These are phyloP conservation scores for Chydorus sphaericus DNA, from an alignment of 2,888 invertebrate genomes.

Conservation along the genomic window DNA sequence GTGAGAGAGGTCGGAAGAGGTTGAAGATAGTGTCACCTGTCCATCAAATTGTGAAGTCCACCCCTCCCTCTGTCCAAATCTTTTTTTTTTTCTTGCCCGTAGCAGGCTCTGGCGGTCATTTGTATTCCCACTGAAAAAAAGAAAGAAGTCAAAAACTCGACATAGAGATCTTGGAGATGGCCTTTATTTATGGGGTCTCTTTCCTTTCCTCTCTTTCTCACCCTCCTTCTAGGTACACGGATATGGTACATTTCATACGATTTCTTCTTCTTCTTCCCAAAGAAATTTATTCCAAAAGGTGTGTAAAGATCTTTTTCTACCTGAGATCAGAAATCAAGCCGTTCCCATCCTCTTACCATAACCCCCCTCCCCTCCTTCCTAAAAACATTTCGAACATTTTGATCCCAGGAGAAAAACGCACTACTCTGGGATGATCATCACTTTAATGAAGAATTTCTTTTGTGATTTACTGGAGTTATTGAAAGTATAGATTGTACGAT, in stretches of 20 bases:
- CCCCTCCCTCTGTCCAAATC: background rate
- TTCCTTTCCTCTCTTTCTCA: background rate
- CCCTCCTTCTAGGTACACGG: background rate
- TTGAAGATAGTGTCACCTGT: conserved; percentile 7
- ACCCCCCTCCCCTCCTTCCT: background rate
- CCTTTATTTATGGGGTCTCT: too few relatives aligned
- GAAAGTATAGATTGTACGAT: too few relatives aligned
- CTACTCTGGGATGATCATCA: too few relatives aligned
- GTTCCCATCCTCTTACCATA: background rate
- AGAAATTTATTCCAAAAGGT: background rate
- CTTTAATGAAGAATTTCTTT: too few relatives aligned
- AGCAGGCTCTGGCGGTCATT: too few relatives aligned
- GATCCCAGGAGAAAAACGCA: too few relatives aligned
- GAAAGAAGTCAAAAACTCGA: background rate
- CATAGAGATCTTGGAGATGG: too few relatives aligned
- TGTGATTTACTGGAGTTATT: too few relatives aligned
- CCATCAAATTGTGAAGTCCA: conserved; percentile 8
- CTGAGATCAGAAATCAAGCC: background rate
- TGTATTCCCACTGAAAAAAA: background rate
- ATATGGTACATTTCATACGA: conserved; percentile 5
- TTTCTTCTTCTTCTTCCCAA: background rate
- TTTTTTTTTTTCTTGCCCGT: too few relatives aligned
- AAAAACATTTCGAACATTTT: background rate
- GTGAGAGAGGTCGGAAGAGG: background rate
- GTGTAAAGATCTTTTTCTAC: background rate